These are phyloP conservation scores for Aphelenchoides besseyi DNA, from an alignment of 1,140 invertebrate genomes.

Conservation along the genomic window DNA sequence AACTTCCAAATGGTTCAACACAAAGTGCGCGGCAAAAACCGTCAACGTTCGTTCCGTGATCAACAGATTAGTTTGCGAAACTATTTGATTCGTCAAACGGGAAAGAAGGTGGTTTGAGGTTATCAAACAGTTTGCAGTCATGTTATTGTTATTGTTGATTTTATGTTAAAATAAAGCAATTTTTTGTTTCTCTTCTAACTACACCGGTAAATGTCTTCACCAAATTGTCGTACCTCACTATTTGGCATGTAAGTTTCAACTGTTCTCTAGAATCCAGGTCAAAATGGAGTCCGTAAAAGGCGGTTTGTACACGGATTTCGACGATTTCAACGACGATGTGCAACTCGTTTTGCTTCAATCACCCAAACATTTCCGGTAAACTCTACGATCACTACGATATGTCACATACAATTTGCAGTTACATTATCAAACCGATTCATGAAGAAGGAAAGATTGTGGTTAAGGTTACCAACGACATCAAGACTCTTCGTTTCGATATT, in stretches of 20 bases:
- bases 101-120: conserved; percentile 35
- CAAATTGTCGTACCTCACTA: too few relatives aligned
- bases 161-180: not conserved
- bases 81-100: conserved; percentile 53
- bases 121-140: not conserved
- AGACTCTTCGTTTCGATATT: not conserved
- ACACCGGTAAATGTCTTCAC: too few relatives aligned
- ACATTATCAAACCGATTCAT: conserved; percentile 5
- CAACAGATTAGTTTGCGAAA: conserved; percentile 51
- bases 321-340: conserved; percentile 6
- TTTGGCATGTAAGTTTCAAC: too few relatives aligned
- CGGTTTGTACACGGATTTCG: conserved; percentile 10
- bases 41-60: conserved; percentile 57
- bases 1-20: conserved; percentile 57
- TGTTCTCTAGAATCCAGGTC: not conserved
- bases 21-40: conserved; percentile 59
- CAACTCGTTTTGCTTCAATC: not conserved
- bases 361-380: not conserved
- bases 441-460: conserved; percentile 7
- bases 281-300: conserved; percentile 12
- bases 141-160: conserved; percentile 5
- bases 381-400: not conserved
- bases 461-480: conserved; percentile 15
- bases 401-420: not conserved
- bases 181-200: too few relatives aligned